Percentiles rank a stretch among this genome's conserved stretches.
Conservation (phyloP, 1,140 invertebrate species). For the Brachionus rotundiformis region DNA sequence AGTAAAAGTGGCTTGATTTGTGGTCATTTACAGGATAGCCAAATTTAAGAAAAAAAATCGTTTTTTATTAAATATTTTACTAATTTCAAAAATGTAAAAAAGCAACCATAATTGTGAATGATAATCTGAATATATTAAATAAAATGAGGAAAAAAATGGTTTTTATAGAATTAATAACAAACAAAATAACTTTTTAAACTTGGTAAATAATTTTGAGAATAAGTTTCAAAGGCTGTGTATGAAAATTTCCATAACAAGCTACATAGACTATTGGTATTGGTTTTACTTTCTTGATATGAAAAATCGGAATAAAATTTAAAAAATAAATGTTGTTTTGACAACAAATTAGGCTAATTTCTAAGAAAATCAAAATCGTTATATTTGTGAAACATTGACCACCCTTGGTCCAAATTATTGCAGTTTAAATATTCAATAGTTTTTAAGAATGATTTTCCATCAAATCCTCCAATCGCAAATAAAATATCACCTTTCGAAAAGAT, state of each 20-base stretch:
- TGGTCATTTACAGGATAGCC: no score
- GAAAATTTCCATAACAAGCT: not conserved
- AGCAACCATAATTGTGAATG: not conserved
- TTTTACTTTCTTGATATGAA: not conserved
- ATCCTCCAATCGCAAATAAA: slow-evolving; percentile 48
- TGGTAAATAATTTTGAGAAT: not conserved
- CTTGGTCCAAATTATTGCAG: slow-evolving; percentile 40
- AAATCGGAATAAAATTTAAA: not conserved
- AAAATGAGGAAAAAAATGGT: not conserved
- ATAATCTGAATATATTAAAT: not conserved
- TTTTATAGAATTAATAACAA: not conserved
- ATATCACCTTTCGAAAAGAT: slow-evolving; percentile 13
- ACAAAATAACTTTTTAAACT: not conserved
- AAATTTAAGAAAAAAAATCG: not conserved
- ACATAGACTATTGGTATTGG: not conserved
- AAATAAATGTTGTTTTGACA: not conserved
- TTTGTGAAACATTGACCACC: slow-evolving; percentile 49
- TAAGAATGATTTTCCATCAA: slow-evolving; percentile 48
- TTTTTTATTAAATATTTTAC: not conserved
- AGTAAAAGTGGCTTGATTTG: no score
- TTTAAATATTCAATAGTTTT: slow-evolving; percentile 51
- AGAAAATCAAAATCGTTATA: slow-evolving; percentile 38
- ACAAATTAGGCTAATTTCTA: not conserved
- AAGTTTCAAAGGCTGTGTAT: not conserved
- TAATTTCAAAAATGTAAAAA: not conserved